These are phyloP conservation scores for Phodopus roborovskii DNA, from an alignment of 2,113 vertebrate genomes.

Conservation along the genomic window DNA sequence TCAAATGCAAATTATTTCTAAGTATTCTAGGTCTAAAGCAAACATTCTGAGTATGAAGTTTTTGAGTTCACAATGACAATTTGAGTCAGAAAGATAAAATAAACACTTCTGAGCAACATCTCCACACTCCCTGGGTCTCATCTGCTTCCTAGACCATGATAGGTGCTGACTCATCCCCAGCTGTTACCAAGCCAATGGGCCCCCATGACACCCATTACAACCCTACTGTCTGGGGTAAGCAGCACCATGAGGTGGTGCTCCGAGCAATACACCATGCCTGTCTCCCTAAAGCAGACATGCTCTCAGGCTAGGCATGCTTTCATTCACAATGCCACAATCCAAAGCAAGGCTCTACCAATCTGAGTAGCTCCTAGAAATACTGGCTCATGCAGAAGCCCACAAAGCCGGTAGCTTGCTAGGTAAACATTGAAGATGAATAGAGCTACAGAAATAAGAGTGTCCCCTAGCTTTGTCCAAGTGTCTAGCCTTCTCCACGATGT, in stretches of 20 bases:
- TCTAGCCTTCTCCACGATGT: background rate
- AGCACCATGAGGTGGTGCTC: background rate
- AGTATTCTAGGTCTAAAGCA: background rate
- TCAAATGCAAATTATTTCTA: background rate
- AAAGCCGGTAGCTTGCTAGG: background rate
- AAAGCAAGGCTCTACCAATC: background rate
- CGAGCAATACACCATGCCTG: rapidly evolving
- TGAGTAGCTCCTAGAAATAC: background rate
- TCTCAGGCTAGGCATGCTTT: background rate
- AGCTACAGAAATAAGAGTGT: background rate
- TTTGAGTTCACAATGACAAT: background rate
- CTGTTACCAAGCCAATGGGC: background rate
- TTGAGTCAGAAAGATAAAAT: background rate
- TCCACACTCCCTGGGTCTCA: background rate
- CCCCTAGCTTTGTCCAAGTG: background rate
- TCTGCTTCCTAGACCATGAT: background rate
- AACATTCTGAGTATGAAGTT: background rate
- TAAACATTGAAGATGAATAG: background rate
- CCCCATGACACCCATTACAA: background rate
- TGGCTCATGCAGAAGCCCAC: background rate
- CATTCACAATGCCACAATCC: background rate
- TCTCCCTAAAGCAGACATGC: background rate
- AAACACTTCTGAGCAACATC: background rate
- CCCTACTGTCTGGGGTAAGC: background rate
- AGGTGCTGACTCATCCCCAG: background rate